Evolutionary conservation across 2,113 vertebrate species (phyloP), one percentile per base, ranked within the genome.

Genomic region (Nyctibius bracteatus): DNA sequence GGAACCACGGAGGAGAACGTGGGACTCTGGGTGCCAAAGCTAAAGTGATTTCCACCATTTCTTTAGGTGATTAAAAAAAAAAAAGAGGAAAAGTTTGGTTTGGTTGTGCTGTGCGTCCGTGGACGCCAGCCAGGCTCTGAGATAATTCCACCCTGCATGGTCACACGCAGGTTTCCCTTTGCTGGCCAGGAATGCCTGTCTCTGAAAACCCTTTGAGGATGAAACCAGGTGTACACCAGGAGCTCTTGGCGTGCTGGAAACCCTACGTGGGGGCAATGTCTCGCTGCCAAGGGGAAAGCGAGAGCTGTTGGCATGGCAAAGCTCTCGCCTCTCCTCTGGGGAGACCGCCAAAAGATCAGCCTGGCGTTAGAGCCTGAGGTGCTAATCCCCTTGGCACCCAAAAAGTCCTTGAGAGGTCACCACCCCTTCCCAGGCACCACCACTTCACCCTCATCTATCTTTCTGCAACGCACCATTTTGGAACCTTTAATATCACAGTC

Each of bases 101-200:
- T 0, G 0, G 46, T 46, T 6, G 0, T 16, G 24, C 71, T 37
- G 52, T 5, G 25, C 1, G 1, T 19, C 86, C 20, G 2, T 0
- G 22, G 37, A 49, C 5, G 2, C 55, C 9, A 8, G 1, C 41
- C 66, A 55, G 59, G 33, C 54, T 43, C 23, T 46, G 3, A 49
- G 81, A 57, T 24, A 77, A 73, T 28, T 37, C 65, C 33, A 27
- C 65, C 59, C 59, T 30, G 55, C 13, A 14, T 3, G 54, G 20
- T 51, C 44, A 10, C 22, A 27, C 3, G 0, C 4, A 8, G 77
- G 13, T 52, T 73, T 84, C 21, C 67, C 39, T 70, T 81, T 14
- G 33, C 68, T 73, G 59, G 49, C 39, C 66, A 49, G 79, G 47
- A 80, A 75, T 2, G 13, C 6, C 6, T 4, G 10, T 23, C 79